Conservation (phyloP, 2,113 vertebrate species). For the Anoplopoma fimbria region DNA sequence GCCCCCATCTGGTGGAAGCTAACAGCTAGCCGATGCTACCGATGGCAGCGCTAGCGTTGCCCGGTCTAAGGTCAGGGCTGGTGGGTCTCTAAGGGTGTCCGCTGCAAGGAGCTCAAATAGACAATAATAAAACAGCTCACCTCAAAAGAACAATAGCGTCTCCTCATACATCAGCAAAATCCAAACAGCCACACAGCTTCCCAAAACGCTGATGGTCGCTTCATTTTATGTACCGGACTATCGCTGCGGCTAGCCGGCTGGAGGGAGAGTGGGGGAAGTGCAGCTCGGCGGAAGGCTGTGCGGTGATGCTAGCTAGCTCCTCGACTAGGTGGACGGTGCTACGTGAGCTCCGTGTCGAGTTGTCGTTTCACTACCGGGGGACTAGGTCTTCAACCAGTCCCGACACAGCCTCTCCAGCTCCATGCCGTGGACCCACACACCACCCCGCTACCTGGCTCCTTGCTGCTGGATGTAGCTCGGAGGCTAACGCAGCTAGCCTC, state of each 20-base stretch:
- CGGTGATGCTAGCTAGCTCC: constrained; percentile 68
- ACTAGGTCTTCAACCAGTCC: constrained; percentile 8
- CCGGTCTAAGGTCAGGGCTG: constrained; percentile 81
- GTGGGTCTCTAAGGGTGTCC: constrained; percentile 53
- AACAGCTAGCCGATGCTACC: constrained; percentile 63
- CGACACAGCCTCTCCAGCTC: constrained; percentile 7
- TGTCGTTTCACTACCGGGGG: constrained; percentile 20
- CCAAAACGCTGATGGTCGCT: constrained; percentile 78
- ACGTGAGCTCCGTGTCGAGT: constrained; percentile 47
- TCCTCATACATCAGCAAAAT: constrained; percentile 84
- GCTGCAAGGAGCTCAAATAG: constrained; percentile 49
- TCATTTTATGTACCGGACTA: constrained; percentile 84
- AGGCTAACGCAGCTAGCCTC: constrained; percentile 56
- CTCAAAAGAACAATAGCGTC: constrained; percentile 77
- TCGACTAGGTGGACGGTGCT: constrained; percentile 52
- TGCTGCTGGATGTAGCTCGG: constrained; percentile 45
- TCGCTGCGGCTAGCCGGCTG: constrained; percentile 80
- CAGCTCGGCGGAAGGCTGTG: constrained; percentile 75
- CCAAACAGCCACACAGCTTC: constrained; percentile 75
- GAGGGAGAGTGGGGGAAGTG: constrained; percentile 84
- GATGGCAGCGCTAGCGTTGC: constrained; percentile 69
- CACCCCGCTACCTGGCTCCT: not conserved
- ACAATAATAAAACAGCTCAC: constrained; percentile 72
- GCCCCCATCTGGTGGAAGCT: constrained; percentile 57
- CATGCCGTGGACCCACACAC: constrained; percentile 10